Evolutionary conservation across 2,888 invertebrate genomes (phyloP).

Genomic region (Lochmaea crataegi): DNA sequence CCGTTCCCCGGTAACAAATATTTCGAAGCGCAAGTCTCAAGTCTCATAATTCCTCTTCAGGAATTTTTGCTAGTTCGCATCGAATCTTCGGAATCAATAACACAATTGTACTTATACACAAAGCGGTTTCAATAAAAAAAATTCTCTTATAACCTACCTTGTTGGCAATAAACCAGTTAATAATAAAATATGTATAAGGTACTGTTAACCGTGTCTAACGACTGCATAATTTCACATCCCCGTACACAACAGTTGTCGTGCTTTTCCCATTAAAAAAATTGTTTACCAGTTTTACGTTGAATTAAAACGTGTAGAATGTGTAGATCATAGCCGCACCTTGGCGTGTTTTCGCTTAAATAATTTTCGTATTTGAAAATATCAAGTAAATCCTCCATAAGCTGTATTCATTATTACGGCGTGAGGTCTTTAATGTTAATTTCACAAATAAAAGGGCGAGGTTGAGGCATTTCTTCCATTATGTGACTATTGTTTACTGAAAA

Average conservation of each 20-base stretch:
- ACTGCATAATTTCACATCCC: constrained; percentile 6
- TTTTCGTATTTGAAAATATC: background rate
- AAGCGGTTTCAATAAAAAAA: background rate
- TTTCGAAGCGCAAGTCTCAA: too few species aligned
- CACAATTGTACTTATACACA: too few species aligned
- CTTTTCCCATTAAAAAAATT: background rate
- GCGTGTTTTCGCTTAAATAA: background rate
- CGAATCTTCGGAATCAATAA: too few species aligned
- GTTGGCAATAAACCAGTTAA: background rate
- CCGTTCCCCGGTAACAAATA: too few species aligned
- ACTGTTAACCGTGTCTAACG: background rate
- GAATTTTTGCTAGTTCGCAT: too few species aligned
- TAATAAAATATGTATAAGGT: background rate
- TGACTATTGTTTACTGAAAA: background rate
- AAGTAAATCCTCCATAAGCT: background rate
- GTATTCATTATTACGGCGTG: background rate
- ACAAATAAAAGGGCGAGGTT: background rate
- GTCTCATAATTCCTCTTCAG: too few species aligned
- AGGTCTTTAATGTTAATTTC: background rate
- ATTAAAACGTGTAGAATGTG: background rate
- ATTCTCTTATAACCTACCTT: background rate
- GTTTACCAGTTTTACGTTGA: background rate
- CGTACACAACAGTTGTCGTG: background rate
- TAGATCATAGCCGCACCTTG: background rate
- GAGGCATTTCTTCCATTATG: background rate